A percentile compares a stretch with the other conserved stretches of the same genome.
Conservation (phyloP, 2,888 invertebrate genomes). For the Trisateles emortualis region DNA sequence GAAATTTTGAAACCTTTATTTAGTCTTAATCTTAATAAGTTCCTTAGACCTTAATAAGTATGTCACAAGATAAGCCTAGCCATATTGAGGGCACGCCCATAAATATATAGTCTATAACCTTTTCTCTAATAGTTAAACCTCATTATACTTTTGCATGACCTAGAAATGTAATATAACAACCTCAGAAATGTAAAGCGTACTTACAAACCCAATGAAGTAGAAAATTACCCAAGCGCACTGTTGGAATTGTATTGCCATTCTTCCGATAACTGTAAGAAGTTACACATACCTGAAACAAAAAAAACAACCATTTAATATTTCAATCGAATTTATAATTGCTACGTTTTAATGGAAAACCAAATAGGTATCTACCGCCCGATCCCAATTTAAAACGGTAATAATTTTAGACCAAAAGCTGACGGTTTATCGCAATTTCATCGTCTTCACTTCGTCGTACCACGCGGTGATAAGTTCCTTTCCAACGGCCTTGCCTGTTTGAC, state of each 20-base stretch:
- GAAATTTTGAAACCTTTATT: too few relatives aligned
- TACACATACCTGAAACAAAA: slow-evolving; percentile 60
- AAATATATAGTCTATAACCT: background rate
- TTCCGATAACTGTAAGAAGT: slow-evolving; percentile 3
- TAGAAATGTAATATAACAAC: background rate
- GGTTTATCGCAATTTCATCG: slow-evolving; percentile 73
- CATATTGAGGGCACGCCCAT: background rate
- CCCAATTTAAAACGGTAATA: slow-evolving; percentile 63
- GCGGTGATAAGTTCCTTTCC: slow-evolving; percentile 74
- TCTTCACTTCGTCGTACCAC: slow-evolving; percentile 76
- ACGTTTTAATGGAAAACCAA: slow-evolving; percentile 36
- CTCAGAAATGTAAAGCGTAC: slow-evolving; percentile 4
- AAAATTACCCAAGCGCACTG: background rate
- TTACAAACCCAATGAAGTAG: background rate
- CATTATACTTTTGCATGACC: slow-evolving; percentile 2
- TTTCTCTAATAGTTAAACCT: background rate
- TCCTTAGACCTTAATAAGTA: too few relatives aligned
- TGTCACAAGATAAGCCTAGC: background rate
- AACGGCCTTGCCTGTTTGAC: slow-evolving; percentile 80
- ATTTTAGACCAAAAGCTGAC: slow-evolving; percentile 68
- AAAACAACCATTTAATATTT: slow-evolving; percentile 32
- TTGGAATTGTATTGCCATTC: slow-evolving; percentile 10
- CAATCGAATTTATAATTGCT: slow-evolving; percentile 32
- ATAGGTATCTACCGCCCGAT: slow-evolving; percentile 36
- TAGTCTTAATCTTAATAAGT: too few relatives aligned